phyloP scores from a whole-genome alignment of 2,797 vertebrate species.

The Ctenopoma multispine region DNA sequence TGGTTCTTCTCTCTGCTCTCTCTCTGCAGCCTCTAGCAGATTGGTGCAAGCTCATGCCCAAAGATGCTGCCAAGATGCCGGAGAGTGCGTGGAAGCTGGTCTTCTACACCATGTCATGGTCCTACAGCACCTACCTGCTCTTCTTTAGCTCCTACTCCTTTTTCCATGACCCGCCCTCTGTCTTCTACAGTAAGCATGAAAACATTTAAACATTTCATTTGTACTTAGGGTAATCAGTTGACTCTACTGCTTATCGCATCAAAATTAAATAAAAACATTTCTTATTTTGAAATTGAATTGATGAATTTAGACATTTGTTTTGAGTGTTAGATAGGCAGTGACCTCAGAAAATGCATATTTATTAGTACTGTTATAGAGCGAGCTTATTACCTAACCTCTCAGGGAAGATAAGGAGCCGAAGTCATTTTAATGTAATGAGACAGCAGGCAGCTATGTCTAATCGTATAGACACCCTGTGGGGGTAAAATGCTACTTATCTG shows the following conservation, averaged over 20 bases:
- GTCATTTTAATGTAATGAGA: slow-evolving; percentile 41
- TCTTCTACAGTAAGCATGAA: slow-evolving; percentile 90
- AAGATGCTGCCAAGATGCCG: slow-evolving; percentile 95
- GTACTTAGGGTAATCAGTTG: background rate
- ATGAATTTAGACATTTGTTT: background rate
- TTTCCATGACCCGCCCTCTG: slow-evolving; percentile 92
- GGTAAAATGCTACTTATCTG: slow-evolving; percentile 34
- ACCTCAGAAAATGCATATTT: slow-evolving; percentile 3
- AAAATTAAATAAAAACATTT: background rate
- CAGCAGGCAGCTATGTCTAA: background rate
- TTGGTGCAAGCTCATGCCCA: slow-evolving; percentile 89
- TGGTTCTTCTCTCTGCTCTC: slow-evolving; percentile 37
- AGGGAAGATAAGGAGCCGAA: slow-evolving; percentile 20
- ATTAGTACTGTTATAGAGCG: background rate
- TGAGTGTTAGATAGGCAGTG: background rate
- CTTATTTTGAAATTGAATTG: background rate
- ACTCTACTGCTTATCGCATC: background rate
- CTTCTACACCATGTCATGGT: slow-evolving; percentile 94
- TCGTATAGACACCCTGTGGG: slow-evolving; percentile 12
- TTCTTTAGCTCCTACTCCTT: slow-evolving; percentile 93
- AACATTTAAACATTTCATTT: too few species aligned
- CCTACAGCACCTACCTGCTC: slow-evolving; percentile 93
- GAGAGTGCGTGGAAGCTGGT: slow-evolving; percentile 98
- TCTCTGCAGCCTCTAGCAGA: slow-evolving; percentile 88
- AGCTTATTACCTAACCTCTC: background rate